Percentiles rank a stretch among this genome's conserved stretches.
Evolutionary conservation across 2,113 vertebrate genomes (phyloP).

Genomic region (Montifringilla adamsi): DNA sequence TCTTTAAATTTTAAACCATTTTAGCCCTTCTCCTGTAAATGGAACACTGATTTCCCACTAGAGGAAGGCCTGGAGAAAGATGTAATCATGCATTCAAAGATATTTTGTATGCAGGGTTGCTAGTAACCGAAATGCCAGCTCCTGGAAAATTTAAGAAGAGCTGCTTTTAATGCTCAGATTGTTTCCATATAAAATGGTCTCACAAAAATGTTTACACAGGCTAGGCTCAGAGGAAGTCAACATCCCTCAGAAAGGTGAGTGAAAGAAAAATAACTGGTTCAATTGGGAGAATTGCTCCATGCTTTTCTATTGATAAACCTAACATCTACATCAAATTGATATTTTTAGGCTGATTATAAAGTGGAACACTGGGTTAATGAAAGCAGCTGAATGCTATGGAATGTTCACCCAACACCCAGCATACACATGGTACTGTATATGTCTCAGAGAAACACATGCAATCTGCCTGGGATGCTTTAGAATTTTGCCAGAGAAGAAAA

Average conservation of each 20-base stretch:
- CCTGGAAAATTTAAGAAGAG: background rate
- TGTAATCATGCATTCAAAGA: background rate
- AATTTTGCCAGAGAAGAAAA: background rate
- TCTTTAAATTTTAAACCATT: background rate
- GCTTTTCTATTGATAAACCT: background rate
- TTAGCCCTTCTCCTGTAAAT: background rate
- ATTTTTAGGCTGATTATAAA: constrained; percentile 19
- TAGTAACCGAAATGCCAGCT: background rate
- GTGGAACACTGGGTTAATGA: constrained; percentile 1
- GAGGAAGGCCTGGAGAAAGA: constrained; percentile 1
- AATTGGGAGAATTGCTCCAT: background rate
- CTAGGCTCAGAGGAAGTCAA: background rate
- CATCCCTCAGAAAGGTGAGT: background rate
- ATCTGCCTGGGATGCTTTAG: background rate
- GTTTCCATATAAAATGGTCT: background rate
- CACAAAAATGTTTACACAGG: background rate
- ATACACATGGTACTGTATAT: background rate
- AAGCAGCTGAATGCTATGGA: background rate
- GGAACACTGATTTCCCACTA: background rate
- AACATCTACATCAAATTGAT: background rate
- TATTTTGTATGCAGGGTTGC: background rate
- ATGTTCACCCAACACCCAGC: background rate
- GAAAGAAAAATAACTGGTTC: background rate
- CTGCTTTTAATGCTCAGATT: background rate
- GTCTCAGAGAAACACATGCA: background rate